Conservation (phyloP, 2,888 invertebrate species). For the Parelbella ahira region DNA sequence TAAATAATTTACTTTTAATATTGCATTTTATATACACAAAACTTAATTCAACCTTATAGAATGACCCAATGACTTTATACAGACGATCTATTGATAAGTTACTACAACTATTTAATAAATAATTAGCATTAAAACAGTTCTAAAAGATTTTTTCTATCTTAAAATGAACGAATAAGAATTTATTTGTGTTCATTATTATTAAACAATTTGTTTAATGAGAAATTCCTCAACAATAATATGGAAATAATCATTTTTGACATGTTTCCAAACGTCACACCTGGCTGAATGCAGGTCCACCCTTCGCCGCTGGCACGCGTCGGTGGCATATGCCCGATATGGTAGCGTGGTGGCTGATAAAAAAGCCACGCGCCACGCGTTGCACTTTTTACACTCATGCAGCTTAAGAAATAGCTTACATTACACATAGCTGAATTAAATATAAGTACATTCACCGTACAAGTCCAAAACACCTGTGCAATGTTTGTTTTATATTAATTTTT, state of each 20-base stretch:
- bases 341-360: conserved; percentile 32
- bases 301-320: conserved; percentile 56
- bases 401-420: conserved; percentile 13
- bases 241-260: conserved; percentile 14
- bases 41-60: too few relatives aligned
- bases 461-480: conserved; percentile 22
- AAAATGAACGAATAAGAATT: too few relatives aligned
- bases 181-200: too few relatives aligned
- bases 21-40: too few relatives aligned
- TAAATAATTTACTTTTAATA: too few relatives aligned
- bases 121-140: too few relatives aligned
- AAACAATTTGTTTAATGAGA: too few relatives aligned
- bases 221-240: conserved; percentile 28
- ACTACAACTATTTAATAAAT: too few relatives aligned
- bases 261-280: conserved; percentile 12
- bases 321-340: conserved; percentile 67
- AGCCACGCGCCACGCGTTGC: conserved; percentile 39
- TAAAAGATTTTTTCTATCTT: too few relatives aligned
- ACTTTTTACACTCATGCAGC: conserved; percentile 35
- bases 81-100: too few relatives aligned
- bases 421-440: conserved; percentile 7
- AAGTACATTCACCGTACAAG: conserved; percentile 6
- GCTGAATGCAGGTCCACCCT: conserved; percentile 24
- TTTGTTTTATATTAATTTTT: conserved; percentile 16
- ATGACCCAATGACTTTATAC: too few relatives aligned